phyloP scores from a whole-genome alignment of 2,797 vertebrate genomes.

The Monodelphis domestica region DNA sequence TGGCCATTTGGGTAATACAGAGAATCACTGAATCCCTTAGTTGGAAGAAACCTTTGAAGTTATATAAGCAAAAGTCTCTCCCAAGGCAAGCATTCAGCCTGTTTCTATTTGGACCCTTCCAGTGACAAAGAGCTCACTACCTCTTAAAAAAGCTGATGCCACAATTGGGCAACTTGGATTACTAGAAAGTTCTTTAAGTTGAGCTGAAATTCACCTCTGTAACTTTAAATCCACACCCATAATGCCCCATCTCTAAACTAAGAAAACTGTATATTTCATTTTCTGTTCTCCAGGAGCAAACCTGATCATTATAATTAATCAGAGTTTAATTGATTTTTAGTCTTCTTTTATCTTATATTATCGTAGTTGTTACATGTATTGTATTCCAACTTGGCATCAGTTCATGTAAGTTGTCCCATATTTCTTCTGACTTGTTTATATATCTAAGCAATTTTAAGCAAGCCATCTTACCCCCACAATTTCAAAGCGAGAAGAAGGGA shows the following conservation, averaged over 20 bases:
- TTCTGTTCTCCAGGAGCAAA: background rate
- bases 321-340: background rate
- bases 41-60: background rate
- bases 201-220: background rate
- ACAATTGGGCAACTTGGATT: background rate
- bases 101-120: background rate
- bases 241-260: background rate
- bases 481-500: background rate
- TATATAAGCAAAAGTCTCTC: background rate
- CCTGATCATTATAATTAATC: background rate
- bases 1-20: background rate
- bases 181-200: background rate
- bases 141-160: background rate
- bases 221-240: background rate
- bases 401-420: background rate
- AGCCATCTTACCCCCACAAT: background rate
- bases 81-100: background rate
- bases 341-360: background rate
- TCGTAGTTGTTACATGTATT: background rate
- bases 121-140: background rate
- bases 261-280: background rate
- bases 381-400: background rate
- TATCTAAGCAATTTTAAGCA: background rate
- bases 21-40: background rate
- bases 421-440: background rate